Evolutionary conservation across 2,113 vertebrate genomes (phyloP), one percentile per base, ranked within the genome.

Genomic region (Platanista minor): DNA sequence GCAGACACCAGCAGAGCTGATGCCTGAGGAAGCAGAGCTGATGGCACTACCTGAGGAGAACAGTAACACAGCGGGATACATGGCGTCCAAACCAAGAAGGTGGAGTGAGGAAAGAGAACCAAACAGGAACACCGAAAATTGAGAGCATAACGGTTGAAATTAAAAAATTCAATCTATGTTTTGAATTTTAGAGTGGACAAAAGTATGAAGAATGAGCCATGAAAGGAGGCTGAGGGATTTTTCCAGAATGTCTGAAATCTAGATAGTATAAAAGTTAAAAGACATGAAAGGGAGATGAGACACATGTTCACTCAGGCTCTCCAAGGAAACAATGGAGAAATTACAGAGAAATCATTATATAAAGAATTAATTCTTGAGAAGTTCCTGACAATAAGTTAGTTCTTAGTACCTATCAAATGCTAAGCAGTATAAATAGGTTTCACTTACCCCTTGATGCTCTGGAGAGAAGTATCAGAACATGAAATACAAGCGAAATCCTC

Each of bases 11-110:
- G 12, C 46, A 59, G 69, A 59, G 23, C 5, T 36, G 2, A 7
- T 20, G 8, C 25, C 23, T 6, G 49, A 33, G 41, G 13, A 57
- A 7, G 7, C 43, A 36, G 41, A 39, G 75, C 29, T 5, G 6
- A 9, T 0, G 2, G 3, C 46, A 1, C 46, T 9, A 9, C 29
- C 46, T 1, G 15, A 49, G 46, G 17, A 33, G 5, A 17, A 0
- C 18, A 1, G 21, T 18, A 75, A 0, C 41, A 3, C 29, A 9
- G 15, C 43, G 0, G 43, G 74, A 33, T 15, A 6, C 8, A 8
- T 3, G 14, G 29, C 9, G 5, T 12, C 46, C 74, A 61, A 10
- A 61, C 23, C 23, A 17, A 3, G 74, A 18, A n/a, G 74, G 31
- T 10, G 27, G 25, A n/a, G 15, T 46, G 3, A 1, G 7, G 6